Percentiles rank a stretch among this genome's conserved stretches.
These are phyloP conservation scores for Apis florea DNA, from an alignment of 1,140 invertebrate species.

Conservation along the genomic window DNA sequence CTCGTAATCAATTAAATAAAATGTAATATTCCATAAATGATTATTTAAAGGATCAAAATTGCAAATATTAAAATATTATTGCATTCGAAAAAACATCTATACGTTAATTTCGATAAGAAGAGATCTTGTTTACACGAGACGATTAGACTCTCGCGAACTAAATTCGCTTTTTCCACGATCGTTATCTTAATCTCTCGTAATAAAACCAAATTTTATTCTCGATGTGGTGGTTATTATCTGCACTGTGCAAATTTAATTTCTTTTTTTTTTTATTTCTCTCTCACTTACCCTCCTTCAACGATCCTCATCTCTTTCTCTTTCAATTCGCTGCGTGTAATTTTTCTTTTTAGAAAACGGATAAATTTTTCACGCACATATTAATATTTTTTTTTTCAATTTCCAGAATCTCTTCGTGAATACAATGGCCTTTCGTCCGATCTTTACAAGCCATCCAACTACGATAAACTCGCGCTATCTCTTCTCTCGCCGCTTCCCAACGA, in stretches of 20 bases:
- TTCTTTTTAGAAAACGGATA: too few relatives aligned
- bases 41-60: not conserved
- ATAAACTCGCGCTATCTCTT: slow-evolving; percentile 93
- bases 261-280: too few relatives aligned
- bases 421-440: slow-evolving; percentile 87
- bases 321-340: too few relatives aligned
- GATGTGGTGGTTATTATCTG: too few relatives aligned
- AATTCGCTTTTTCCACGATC: not conserved
- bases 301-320: too few relatives aligned
- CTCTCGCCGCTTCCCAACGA: slow-evolving; percentile 98
- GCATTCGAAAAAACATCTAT: not conserved
- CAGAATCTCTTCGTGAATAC: slow-evolving; percentile 84
- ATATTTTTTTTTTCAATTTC: slow-evolving; percentile 59
- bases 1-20: too few relatives aligned
- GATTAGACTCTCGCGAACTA: not conserved
- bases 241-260: too few relatives aligned
- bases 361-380: not conserved
- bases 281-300: too few relatives aligned
- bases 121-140: not conserved
- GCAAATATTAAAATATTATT: not conserved
- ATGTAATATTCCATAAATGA: not conserved
- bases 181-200: not conserved
- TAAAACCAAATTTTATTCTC: not conserved
- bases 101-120: not conserved
- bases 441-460: slow-evolving; percentile 90